These are phyloP conservation scores for Papilio helenus DNA, from an alignment of 1,140 invertebrate species.

Conservation along the genomic window DNA sequence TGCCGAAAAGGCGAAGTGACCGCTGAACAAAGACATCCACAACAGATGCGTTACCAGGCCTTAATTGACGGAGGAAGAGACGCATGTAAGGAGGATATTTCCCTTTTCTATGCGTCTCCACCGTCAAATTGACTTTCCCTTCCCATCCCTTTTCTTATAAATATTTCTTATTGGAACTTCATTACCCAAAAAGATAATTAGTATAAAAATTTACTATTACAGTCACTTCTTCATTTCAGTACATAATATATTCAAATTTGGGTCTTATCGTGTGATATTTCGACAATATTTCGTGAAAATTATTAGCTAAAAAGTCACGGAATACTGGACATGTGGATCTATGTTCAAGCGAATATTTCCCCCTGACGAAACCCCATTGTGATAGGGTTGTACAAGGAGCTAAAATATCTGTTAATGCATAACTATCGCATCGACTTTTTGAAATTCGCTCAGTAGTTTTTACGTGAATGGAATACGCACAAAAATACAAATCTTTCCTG, in stretches of 20 bases:
- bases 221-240: not conserved
- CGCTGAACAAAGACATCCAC: too few species aligned
- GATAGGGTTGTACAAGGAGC: conserved; percentile 53
- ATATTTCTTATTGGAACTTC: not conserved
- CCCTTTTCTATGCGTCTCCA: too few species aligned
- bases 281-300: not conserved
- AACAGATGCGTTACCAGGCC: too few species aligned
- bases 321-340: conserved; percentile 32
- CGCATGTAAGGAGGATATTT: too few species aligned
- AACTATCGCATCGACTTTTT: not conserved
- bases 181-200: not conserved
- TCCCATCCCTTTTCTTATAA: too few species aligned
- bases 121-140: too few species aligned
- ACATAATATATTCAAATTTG: not conserved
- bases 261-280: not conserved
- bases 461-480: too few species aligned
- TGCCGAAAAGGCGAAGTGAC: too few species aligned
- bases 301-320: conserved; percentile 30
- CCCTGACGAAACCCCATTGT: conserved; percentile 50
- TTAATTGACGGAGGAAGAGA: too few species aligned
- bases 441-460: too few species aligned
- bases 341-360: conserved; percentile 45
- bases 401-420: not conserved
- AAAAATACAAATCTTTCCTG: too few species aligned
- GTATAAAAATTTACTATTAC: not conserved